Evolutionary conservation across 2,113 vertebrate genomes (phyloP).

Genomic region (Tringa solitaria): DNA sequence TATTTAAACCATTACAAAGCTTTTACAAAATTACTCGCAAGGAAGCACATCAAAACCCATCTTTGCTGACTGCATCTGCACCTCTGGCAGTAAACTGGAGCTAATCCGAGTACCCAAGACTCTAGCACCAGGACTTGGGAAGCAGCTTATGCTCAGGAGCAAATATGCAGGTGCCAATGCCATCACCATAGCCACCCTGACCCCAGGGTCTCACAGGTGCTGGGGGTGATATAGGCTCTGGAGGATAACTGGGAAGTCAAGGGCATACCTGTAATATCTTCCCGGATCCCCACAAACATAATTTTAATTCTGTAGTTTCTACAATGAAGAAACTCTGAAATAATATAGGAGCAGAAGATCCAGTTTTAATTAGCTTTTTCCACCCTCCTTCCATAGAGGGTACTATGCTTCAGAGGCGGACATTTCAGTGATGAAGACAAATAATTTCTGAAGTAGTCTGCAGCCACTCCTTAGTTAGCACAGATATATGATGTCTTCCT

Average conservation of each 20-base stretch:
- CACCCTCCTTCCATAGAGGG: background rate
- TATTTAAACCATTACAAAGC: background rate
- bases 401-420: background rate
- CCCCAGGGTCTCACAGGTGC: rapidly evolving
- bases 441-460: background rate
- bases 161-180: background rate
- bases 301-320: background rate
- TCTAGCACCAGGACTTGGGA: background rate
- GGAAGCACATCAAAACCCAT: background rate
- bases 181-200: background rate
- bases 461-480: background rate
- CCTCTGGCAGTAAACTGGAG: background rate
- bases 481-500: background rate
- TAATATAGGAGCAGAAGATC: background rate
- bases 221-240: rapidly evolving
- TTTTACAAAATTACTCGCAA: background rate
- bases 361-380: background rate
- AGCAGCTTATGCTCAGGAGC: background rate
- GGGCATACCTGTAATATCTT: background rate
- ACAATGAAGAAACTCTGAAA: background rate
- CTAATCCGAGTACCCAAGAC: background rate
- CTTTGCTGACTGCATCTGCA: background rate
- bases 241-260: background rate
- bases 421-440: background rate
- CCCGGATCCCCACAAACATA: background rate